A percentile compares a stretch with the other conserved stretches of the same genome.
phyloP scores from a whole-genome alignment of 2,797 vertebrate genomes.

The Melanotaenia boesemani region DNA sequence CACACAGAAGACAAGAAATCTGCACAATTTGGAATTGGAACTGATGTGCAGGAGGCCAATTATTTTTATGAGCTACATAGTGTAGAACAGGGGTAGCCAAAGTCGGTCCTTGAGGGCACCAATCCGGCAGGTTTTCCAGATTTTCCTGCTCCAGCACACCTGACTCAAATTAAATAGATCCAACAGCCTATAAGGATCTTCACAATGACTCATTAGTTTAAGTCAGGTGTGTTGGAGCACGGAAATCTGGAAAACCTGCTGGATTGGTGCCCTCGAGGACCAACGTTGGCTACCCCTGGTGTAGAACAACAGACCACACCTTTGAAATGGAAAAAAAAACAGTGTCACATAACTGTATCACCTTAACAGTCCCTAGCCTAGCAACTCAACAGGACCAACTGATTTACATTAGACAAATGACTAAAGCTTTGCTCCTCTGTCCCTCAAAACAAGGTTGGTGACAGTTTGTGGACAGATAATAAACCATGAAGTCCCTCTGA shows the following conservation, averaged over 20 bases:
- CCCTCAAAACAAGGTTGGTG: slow-evolving; percentile 32
- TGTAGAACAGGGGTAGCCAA: too few species aligned
- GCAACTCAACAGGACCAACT: slow-evolving; percentile 38
- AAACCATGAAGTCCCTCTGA: slow-evolving; percentile 61
- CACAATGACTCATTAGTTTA: too few species aligned
- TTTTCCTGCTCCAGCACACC: too few species aligned
- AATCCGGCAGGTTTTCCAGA: too few species aligned
- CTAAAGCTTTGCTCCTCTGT: slow-evolving; percentile 21
- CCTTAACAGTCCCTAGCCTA: background rate
- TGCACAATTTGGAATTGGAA: slow-evolving; percentile 38
- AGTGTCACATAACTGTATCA: slow-evolving; percentile 33
- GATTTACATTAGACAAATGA: slow-evolving; percentile 29
- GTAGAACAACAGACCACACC: slow-evolving; percentile 41
- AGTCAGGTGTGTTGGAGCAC: too few species aligned
- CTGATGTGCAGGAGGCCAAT: slow-evolving; percentile 5
- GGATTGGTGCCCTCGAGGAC: too few species aligned
- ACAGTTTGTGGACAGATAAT: slow-evolving; percentile 23
- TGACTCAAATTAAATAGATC: too few species aligned
- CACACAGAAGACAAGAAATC: slow-evolving; percentile 29
- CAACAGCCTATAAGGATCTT: too few species aligned
- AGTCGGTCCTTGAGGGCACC: too few species aligned
- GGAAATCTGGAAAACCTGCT: too few species aligned
- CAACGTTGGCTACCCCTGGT: too few species aligned
- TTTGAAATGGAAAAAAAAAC: slow-evolving; percentile 16
- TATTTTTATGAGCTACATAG: slow-evolving; percentile 32